These are phyloP conservation scores for Pogonognathellus flavescens DNA, from an alignment of 1,140 invertebrate genomes.

Conservation along the genomic window DNA sequence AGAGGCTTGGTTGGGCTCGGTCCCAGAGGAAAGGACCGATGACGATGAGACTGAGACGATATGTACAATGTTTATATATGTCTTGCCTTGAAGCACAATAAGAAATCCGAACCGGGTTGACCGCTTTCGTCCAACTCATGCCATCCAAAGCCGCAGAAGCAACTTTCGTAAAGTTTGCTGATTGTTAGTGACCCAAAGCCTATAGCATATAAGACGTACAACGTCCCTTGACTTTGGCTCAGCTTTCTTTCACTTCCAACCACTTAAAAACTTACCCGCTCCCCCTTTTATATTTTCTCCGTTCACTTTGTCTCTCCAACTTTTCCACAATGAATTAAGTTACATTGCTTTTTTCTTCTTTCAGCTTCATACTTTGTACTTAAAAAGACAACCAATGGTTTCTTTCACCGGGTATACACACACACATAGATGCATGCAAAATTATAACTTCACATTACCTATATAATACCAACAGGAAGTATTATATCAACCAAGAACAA, in stretches of 20 bases:
- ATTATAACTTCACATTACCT: not conserved
- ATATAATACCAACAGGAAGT: too few relatives aligned
- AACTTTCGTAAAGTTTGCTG: slow-evolving; percentile 40
- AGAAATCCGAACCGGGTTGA: too few relatives aligned
- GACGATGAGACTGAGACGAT: too few relatives aligned
- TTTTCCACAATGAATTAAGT: slow-evolving; percentile 45
- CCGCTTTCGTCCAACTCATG: too few relatives aligned
- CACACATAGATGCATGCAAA: not conserved
- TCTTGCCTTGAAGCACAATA: too few relatives aligned
- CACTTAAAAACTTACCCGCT: slow-evolving; percentile 19
- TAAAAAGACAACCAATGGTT: not conserved
- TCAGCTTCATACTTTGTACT: not conserved
- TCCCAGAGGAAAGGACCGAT: too few relatives aligned
- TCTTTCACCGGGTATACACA: not conserved
- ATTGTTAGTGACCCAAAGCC: slow-evolving; percentile 31
- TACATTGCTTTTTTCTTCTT: slow-evolving; percentile 8
- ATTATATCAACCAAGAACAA: too few relatives aligned
- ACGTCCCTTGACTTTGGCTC: not conserved
- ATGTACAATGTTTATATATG: too few relatives aligned
- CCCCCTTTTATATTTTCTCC: not conserved
- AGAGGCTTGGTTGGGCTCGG: too few relatives aligned
- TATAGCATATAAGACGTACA: not conserved
- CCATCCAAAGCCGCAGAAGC: slow-evolving; percentile 1
- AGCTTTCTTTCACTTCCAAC: not conserved
- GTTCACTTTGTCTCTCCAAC: slow-evolving; percentile 2